These are phyloP conservation scores for Sebastes diaconus DNA, from an alignment of 2,797 vertebrate genomes.

Conservation along the genomic window DNA sequence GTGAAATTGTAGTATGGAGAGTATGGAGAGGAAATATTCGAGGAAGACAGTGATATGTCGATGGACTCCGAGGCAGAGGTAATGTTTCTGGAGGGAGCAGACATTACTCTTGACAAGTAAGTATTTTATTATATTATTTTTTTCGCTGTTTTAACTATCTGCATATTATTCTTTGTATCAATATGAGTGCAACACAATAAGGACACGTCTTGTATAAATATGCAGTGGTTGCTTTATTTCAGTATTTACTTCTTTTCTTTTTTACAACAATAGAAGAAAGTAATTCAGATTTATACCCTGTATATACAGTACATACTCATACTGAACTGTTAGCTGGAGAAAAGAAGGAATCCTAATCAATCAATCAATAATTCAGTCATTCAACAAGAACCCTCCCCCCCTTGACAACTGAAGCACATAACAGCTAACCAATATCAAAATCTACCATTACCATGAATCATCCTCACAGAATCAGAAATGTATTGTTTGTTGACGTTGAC, in stretches of 20 bases:
- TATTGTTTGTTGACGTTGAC: background rate
- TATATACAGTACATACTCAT: slow-evolving; percentile 6
- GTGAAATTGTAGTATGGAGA: too few relatives aligned
- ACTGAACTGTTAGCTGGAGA: background rate
- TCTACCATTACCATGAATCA: background rate
- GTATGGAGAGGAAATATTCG: too few relatives aligned
- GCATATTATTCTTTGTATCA: background rate
- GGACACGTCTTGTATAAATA: background rate
- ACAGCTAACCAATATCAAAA: background rate
- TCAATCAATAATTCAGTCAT: too few relatives aligned
- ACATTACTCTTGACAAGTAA: too few relatives aligned
- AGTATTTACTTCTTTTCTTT: slow-evolving; percentile 1
- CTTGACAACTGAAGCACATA: too few relatives aligned
- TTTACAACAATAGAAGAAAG: slow-evolving; percentile 44
- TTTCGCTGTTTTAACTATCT: background rate
- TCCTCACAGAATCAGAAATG: background rate
- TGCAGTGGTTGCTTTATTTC: slow-evolving; percentile 45
- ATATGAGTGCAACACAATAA: background rate
- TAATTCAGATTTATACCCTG: slow-evolving; percentile 24
- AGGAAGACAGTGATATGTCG: too few relatives aligned
- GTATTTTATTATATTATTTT: background rate
- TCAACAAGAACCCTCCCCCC: too few relatives aligned
- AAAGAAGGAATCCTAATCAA: too few relatives aligned
- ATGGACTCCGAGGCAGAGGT: too few relatives aligned
- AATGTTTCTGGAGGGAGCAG: too few relatives aligned